Conservation (phyloP, 1,140 invertebrate genomes). For the Hycleus phaleratus region DNA sequence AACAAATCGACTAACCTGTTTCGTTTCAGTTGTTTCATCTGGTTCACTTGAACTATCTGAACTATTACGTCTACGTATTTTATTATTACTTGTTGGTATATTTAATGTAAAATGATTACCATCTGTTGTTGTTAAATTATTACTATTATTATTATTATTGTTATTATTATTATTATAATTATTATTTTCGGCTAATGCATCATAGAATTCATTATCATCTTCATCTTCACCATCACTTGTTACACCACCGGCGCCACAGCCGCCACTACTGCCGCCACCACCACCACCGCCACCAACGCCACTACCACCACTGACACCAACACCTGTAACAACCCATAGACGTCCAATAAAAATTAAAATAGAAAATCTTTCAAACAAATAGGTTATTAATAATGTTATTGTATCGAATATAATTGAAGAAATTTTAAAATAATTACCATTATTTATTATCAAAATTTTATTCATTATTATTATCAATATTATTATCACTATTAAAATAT, state of each 20-base stretch:
- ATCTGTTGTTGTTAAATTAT: slow-evolving; percentile 23
- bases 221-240: slow-evolving; percentile 65
- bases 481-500: no score
- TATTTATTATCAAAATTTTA: no score
- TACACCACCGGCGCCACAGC: background rate
- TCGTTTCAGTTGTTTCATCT: slow-evolving; percentile 38
- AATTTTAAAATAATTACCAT: no score
- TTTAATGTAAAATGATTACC: slow-evolving; percentile 57
- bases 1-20: slow-evolving; percentile 29
- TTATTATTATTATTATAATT: slow-evolving; percentile 30
- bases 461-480: no score
- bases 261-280: no score
- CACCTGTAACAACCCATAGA: no score
- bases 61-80: slow-evolving; percentile 33
- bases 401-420: no score
- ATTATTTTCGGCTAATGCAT: slow-evolving; percentile 68
- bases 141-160: slow-evolving; percentile 23
- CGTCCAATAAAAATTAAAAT: no score
- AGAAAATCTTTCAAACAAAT: no score
- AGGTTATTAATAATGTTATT: no score
- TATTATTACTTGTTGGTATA: slow-evolving; percentile 45
- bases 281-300: no score
- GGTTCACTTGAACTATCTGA: slow-evolving; percentile 44
- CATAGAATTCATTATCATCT: slow-evolving; percentile 90
- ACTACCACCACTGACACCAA: no score